Base-by-base conservation (phyloP, 92 coral and sea anemone species). In the Epizoanthus ramosus region DNA sequence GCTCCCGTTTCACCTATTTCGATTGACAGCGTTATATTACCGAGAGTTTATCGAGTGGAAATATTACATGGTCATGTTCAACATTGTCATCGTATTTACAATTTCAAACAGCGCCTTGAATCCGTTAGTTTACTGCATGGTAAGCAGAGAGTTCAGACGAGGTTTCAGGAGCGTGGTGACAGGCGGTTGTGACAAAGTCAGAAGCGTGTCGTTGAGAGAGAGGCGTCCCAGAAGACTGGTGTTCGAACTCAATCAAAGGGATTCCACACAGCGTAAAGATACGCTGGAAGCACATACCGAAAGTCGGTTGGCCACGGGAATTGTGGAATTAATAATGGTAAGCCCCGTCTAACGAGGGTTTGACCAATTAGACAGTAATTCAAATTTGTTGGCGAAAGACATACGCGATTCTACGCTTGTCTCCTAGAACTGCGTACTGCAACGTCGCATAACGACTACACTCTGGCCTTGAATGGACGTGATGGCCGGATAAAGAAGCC, bases 111-210 rank as follows among this genome's bases (percentile, higher is more conserved):
- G 82, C 41, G 71, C 82, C 13, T 35, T 77, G 69, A 31, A 77
- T 28, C 82, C 82, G 14, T 37, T 77, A 35, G 82, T 77, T 15
- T 77, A 77, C 25, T 77, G 82, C 15, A 19, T 77, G 70, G 82
- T 77, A 13, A 77, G 82, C 14, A 77, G 57, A 31, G 82, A 77
- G 56, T 77, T 77, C 65, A 60, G 82, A 10, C 60, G 57, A 9
- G 58, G 71, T 5, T 77, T 77, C 25, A 64, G 70, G 24, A 60
- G 65, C 47, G 70, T 77, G 4, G 41, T 77, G 24, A 4, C 54
- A 61, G 69, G 82, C 8, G 24, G 37, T 57, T 59, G 82, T 60
- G 65, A 6, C 9, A 24, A 61, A n/a, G 35, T 33, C 17, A 35
- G 12, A 17, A 25, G 35, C 31, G 25, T 18, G 9, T 21, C 57